Percentiles rank a stretch among this genome's conserved stretches.
phyloP scores from a whole-genome alignment of 2,113 vertebrate genomes.

The Oostethus manadensis region DNA sequence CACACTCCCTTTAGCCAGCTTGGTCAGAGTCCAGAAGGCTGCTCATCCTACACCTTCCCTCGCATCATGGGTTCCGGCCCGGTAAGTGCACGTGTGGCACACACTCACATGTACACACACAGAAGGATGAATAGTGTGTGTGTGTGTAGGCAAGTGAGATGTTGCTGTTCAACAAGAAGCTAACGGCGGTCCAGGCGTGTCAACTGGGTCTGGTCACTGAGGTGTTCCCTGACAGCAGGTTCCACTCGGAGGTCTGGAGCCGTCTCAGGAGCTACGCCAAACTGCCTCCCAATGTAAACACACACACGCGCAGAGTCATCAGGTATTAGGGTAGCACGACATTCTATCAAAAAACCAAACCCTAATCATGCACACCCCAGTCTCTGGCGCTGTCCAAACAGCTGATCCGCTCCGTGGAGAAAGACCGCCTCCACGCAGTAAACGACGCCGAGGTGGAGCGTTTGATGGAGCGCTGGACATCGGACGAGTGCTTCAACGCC shows the following conservation, averaged over 20 bases:
- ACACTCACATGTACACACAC: background rate
- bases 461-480: slow-evolving; percentile 76
- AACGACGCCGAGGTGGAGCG: slow-evolving; percentile 78
- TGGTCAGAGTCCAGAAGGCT: slow-evolving; percentile 61
- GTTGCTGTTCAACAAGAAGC: slow-evolving; percentile 87
- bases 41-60: slow-evolving; percentile 64
- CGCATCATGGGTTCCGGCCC: slow-evolving; percentile 49
- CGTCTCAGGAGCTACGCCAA: slow-evolving; percentile 75
- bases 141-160: slow-evolving; percentile 80
- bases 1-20: slow-evolving; percentile 61
- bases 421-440: slow-evolving; percentile 73
- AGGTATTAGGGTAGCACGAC: no score
- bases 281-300: slow-evolving; percentile 80
- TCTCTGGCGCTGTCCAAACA: slow-evolving; percentile 82
- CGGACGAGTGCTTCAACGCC: slow-evolving; percentile 80
- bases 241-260: slow-evolving; percentile 85
- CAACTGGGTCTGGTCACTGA: slow-evolving; percentile 81
- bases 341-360: background rate
- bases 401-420: slow-evolving; percentile 76
- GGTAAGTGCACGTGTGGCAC: slow-evolving; percentile 17
- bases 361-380: slow-evolving; percentile 48
- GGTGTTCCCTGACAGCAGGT: slow-evolving; percentile 84
- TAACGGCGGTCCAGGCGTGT: slow-evolving; percentile 84
- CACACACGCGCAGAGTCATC: background rate
- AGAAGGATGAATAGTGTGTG: background rate